Conservation (phyloP, 64 coral and sea anemone genomes). For the Actinia equina region DNA sequence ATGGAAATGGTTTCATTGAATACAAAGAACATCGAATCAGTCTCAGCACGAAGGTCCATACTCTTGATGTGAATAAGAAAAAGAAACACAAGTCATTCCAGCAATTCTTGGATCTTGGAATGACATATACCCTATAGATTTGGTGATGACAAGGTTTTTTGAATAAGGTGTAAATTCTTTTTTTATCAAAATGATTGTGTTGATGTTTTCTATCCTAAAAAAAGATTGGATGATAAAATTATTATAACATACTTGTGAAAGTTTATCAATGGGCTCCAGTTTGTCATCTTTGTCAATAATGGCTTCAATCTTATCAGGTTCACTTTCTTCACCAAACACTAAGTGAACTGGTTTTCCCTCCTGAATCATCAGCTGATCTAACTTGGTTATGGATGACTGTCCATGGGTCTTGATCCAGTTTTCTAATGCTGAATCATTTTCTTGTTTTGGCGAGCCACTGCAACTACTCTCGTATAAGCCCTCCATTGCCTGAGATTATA, state of each 20-base stretch:
- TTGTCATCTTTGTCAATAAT: constrained; percentile 36
- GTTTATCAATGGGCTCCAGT: constrained; percentile 40
- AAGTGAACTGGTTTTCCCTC: neutral
- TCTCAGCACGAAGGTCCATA: too few species aligned
- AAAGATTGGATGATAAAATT: too few species aligned
- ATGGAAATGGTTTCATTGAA: too few species aligned
- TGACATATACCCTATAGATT: too few species aligned
- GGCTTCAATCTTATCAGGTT: constrained; percentile 28
- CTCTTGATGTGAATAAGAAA: too few species aligned
- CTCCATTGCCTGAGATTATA: constrained; percentile 31
- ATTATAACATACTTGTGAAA: constrained; percentile 26
- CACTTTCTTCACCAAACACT: constrained; percentile 6
- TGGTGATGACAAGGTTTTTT: too few species aligned
- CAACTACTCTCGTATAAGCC: neutral
- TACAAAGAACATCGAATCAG: too few species aligned
- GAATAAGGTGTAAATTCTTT: too few species aligned
- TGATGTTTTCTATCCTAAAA: too few species aligned
- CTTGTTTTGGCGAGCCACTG: neutral
- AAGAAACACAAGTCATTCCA: too few species aligned
- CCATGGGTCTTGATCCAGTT: constrained; percentile 46
- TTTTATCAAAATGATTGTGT: too few species aligned
- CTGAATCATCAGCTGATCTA: constrained; percentile 27
- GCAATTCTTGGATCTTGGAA: too few species aligned
- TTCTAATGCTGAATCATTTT: constrained; percentile 1
- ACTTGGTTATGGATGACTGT: constrained; percentile 44